phyloP scores from a whole-genome alignment of 2,797 vertebrate species.

The Thalassophryne amazonica region DNA sequence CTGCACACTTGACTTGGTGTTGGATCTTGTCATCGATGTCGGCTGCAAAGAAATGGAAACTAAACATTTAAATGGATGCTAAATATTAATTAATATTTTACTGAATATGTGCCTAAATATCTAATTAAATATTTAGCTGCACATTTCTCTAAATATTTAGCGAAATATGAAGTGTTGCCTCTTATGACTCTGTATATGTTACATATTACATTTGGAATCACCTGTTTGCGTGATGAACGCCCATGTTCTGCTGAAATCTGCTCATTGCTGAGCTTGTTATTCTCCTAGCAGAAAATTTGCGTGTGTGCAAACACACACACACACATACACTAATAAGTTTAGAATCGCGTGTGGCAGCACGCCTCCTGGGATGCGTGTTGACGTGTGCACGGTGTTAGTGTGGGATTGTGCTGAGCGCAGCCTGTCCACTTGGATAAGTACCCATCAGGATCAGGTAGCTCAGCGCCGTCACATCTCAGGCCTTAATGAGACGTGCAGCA shows the following conservation, averaged over 20 bases:
- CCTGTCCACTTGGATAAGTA: conserved; percentile 69
- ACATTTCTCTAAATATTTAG: no score
- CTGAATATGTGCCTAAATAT: no score
- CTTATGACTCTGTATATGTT: no score
- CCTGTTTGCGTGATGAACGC: conserved; percentile 25
- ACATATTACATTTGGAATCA: conserved; percentile 30
- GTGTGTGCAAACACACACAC: conserved; percentile 8
- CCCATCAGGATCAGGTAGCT: conserved; percentile 68
- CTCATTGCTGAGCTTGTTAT: conserved; percentile 43
- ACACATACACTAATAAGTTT: conserved; percentile 36
- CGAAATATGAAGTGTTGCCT: no score
- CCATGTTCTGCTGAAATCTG: conserved; percentile 35
- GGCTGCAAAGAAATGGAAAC: no score
- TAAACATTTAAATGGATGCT: no score
- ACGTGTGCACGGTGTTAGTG: conserved; percentile 47
- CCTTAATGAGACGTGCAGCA: conserved; percentile 43
- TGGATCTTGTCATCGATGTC: no score
- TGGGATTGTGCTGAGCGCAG: conserved; percentile 57
- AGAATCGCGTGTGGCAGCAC: conserved; percentile 34
- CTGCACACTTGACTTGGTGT: no score
- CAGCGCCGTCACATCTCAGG: conserved; percentile 38
- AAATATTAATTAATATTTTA: no score
- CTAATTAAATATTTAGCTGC: no score
- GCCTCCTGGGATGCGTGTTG: conserved; percentile 23
- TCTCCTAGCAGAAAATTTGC: conserved; percentile 11